These are phyloP conservation scores for Drosophila mauritiana DNA, from an alignment of 1,140 invertebrate species.

Conservation along the genomic window DNA sequence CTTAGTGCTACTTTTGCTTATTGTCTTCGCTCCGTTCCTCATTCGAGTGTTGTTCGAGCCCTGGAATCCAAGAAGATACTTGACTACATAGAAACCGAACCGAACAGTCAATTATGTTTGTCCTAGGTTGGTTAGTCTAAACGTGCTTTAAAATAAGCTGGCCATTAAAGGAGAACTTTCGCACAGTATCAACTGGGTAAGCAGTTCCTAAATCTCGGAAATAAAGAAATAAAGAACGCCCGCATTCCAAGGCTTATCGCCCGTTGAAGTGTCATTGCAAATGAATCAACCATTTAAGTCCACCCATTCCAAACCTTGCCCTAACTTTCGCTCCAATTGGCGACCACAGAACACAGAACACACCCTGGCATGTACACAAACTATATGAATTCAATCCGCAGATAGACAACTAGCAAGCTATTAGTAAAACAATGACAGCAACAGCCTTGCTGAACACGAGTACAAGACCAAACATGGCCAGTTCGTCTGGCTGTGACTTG, in stretches of 20 bases:
- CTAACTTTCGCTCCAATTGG: conserved; percentile 4
- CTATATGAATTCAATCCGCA: conserved; percentile 28
- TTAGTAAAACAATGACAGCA: conserved; percentile 79
- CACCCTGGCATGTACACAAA: conserved; percentile 11
- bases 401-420: conserved; percentile 70
- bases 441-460: conserved; percentile 73
- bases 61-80: background rate
- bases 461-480: conserved; percentile 66
- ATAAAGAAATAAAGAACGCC: too few species aligned
- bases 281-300: background rate
- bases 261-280: too few species aligned
- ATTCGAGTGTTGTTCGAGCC: conserved; percentile 66
- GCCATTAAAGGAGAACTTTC: too few species aligned
- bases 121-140: conserved; percentile 1
- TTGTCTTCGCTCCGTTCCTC: conserved; percentile 74
- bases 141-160: background rate
- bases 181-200: background rate
- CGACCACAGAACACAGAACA: background rate
- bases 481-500: conserved; percentile 55
- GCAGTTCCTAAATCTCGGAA: background rate
- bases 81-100: conserved; percentile 4
- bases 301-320: background rate
- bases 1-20: conserved; percentile 78
- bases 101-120: conserved; percentile 55
- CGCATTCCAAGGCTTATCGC: too few species aligned